Conservation (phyloP, 2,888 invertebrate genomes). For the Cephus runcator region DNA sequence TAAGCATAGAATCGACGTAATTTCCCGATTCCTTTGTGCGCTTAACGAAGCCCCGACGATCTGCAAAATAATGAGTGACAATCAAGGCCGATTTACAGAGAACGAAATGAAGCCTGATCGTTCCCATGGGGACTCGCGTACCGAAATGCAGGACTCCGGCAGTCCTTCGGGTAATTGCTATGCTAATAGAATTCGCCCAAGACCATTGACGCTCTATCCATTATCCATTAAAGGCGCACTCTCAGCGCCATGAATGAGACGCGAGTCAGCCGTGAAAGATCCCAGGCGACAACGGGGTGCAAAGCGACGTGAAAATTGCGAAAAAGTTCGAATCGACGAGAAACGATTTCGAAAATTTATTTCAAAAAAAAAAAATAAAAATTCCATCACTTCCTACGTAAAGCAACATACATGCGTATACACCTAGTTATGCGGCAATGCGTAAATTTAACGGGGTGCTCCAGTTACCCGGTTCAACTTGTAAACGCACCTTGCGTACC, state of each 20-base stretch:
- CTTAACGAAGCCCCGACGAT: background rate
- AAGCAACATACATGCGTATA: background rate
- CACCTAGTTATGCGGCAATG: background rate
- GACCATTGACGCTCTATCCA: no score
- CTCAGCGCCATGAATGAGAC: no score
- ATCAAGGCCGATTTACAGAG: background rate
- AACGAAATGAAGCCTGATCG: background rate
- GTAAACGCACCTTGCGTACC: background rate
- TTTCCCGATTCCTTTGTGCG: background rate
- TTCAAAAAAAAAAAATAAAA: background rate
- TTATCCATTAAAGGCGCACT: no score
- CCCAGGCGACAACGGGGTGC: no score
- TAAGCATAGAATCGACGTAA: constrained; percentile 20
- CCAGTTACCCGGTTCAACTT: background rate
- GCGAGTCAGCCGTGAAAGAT: no score
- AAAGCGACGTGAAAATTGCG: no score
- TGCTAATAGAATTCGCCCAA: background rate
- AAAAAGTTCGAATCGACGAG: no score
- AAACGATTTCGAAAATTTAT: no score
- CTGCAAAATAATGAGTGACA: background rate
- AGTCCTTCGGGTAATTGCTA: background rate
- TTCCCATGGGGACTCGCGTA: background rate
- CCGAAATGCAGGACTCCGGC: background rate
- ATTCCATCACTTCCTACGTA: background rate
- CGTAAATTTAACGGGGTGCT: background rate